These are phyloP conservation scores for Chloromyia formosa DNA, from an alignment of 2,888 invertebrate genomes.

Conservation along the genomic window DNA sequence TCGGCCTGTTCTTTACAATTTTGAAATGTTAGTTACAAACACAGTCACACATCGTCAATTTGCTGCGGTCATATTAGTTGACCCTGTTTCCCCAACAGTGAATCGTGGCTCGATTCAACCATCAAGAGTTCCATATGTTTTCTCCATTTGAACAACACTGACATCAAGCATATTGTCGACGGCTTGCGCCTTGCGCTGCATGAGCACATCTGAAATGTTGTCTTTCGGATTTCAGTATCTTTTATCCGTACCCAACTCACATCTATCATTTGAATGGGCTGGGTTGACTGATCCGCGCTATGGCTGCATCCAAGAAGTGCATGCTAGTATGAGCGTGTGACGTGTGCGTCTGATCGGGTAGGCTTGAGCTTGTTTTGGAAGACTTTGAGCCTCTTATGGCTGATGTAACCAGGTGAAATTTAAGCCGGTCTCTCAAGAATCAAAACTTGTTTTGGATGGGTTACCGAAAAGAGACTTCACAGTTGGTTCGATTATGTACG, in stretches of 20 bases:
- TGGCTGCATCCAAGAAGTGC: background rate
- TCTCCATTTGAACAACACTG: no score
- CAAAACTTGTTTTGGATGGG: constrained; percentile 4
- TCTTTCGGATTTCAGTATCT: background rate
- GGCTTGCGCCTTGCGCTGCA: background rate
- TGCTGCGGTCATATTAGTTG: constrained; percentile 33
- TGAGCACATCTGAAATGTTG: constrained; percentile 4
- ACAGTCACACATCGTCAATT: background rate
- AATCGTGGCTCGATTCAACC: background rate
- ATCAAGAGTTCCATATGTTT: no score
- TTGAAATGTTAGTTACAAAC: constrained; percentile 6
- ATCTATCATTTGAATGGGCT: background rate
- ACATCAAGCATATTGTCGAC: background rate
- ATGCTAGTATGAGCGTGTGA: background rate
- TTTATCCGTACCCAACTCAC: background rate
- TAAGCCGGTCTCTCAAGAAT: background rate
- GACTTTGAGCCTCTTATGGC: constrained; percentile 11
- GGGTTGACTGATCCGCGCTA: background rate
- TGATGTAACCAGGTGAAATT: constrained; percentile 20
- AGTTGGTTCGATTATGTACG: background rate
- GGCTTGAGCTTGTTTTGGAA: background rate
- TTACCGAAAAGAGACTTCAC: background rate
- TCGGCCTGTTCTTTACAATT: background rate
- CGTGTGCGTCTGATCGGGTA: background rate
- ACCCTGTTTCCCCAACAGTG: constrained; percentile 31